Evolutionary conservation across 2,888 invertebrate species (phyloP), one percentile per base, ranked within the genome.

Genomic region (Drosophila subsilvestris): DNA sequence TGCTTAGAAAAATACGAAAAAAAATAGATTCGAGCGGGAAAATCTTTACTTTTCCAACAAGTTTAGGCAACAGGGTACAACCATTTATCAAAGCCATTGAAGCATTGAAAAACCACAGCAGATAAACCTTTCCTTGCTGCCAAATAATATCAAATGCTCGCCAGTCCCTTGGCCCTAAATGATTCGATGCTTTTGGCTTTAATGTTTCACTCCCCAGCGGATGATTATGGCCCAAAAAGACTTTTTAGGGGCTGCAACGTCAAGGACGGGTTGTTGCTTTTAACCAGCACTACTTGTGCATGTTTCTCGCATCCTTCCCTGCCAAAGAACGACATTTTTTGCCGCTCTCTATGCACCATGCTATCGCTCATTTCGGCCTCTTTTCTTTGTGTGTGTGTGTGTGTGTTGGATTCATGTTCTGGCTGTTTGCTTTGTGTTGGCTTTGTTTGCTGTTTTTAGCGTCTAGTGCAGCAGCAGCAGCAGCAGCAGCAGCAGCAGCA

Each of bases 401-500:
- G 17, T 32, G 29, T 29, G 29, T 10, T 3, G 10, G 29, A 10
- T 10, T 29, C 53, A 54, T 65, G 32, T 17, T 57, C 51, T 57
- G 49, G 44, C 59, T 80, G 80, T 75, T 80, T 67, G 68, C 61
- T 55, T 63, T 80, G 53, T 59, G 76, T 77, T 82, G 84, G 74
- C 74, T 74, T 80, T 86, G 81, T 80, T 78, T 80, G 74, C 71
- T 69, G 69, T 76, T 75, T 67, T 72, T 53, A 65, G 74, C 69
- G 79, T 74, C 85, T 78, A 66, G 56, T 70, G 85, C 76, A 81
- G 14, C 37, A 14, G 57, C 32, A 37, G 37, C 37, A 6, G 57
- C 57, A 12, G n/a, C 71, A 32, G 12, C 29, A 4, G 12, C 29
- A 32, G 32, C 32, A 32, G 57, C n/a, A n/a, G 57, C 32, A 14